Conservation (phyloP, 2,113 vertebrate species). For the Calidris pugnax region DNA sequence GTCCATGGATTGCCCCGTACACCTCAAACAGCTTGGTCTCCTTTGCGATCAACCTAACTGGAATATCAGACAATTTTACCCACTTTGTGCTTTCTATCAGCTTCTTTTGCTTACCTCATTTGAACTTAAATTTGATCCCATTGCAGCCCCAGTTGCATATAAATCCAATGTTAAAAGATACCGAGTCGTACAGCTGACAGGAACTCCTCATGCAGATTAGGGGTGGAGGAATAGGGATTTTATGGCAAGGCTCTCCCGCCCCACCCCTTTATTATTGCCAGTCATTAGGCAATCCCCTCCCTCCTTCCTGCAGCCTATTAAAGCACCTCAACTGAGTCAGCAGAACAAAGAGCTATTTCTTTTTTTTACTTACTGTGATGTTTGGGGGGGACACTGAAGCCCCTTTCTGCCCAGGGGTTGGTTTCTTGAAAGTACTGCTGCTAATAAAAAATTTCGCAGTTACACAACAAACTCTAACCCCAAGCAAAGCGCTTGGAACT, state of each 20-base stretch:
- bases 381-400: not conserved
- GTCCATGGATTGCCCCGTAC: not conserved
- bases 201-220: conserved; percentile 24
- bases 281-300: conserved; percentile 48
- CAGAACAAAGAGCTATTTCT: not conserved
- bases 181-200: rapidly evolving
- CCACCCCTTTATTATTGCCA: conserved; percentile 48
- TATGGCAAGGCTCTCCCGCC: not conserved
- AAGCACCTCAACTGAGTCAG: conserved; percentile 30
- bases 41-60: not conserved
- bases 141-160: conserved; percentile 29
- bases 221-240: conserved; percentile 39
- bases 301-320: conserved; percentile 43
- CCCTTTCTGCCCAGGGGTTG: not conserved
- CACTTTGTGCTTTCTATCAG: not conserved
- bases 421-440: not conserved
- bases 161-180: not conserved
- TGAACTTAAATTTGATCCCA: conserved; percentile 71
- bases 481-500: not conserved
- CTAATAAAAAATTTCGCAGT: not conserved
- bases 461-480: not conserved
- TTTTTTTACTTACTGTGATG: not conserved
- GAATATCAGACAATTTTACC: not conserved
- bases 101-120: conserved; percentile 60
- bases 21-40: not conserved